A percentile compares a stretch with the other conserved stretches of the same genome.
Evolutionary conservation across 2,797 vertebrate genomes (phyloP).

Genomic region (Neosilurus hyrtlii): DNA sequence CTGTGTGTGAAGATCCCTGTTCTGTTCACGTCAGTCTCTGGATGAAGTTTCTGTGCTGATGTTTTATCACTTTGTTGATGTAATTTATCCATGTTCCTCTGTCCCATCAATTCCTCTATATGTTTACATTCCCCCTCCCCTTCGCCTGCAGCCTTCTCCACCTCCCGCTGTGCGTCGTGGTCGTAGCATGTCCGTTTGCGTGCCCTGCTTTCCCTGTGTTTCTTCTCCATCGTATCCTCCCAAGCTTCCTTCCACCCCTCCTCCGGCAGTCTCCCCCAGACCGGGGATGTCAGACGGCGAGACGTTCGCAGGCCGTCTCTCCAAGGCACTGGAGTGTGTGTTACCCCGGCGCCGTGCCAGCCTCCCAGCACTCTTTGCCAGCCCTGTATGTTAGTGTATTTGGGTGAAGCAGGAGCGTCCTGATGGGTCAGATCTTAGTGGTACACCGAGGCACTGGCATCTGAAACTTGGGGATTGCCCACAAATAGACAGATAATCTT

Average conservation of each 20-base stretch:
- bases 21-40: background rate
- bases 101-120: slow-evolving; percentile 31
- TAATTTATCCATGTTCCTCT: slow-evolving; percentile 18
- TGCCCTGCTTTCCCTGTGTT: slow-evolving; percentile 84
- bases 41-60: background rate
- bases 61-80: background rate
- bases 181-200: slow-evolving; percentile 98
- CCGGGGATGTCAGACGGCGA: slow-evolving; percentile 83
- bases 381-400: slow-evolving; percentile 85
- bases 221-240: slow-evolving; percentile 68
- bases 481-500: background rate
- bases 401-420: slow-evolving; percentile 55
- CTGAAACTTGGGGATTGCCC: slow-evolving; percentile 38
- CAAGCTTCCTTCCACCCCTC: slow-evolving; percentile 83
- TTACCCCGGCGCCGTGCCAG: slow-evolving; percentile 92
- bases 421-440: slow-evolving; percentile 41
- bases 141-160: slow-evolving; percentile 63
- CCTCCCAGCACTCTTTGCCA: slow-evolving; percentile 93
- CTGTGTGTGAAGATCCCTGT: background rate
- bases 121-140: slow-evolving; percentile 48
- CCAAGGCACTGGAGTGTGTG: slow-evolving; percentile 93
- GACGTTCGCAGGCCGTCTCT: slow-evolving; percentile 93
- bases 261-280: slow-evolving; percentile 78
- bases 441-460: slow-evolving; percentile 42
- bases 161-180: slow-evolving; percentile 71